phyloP scores from a whole-genome alignment of 2,888 invertebrate species.

The Capitulum mitella region DNA sequence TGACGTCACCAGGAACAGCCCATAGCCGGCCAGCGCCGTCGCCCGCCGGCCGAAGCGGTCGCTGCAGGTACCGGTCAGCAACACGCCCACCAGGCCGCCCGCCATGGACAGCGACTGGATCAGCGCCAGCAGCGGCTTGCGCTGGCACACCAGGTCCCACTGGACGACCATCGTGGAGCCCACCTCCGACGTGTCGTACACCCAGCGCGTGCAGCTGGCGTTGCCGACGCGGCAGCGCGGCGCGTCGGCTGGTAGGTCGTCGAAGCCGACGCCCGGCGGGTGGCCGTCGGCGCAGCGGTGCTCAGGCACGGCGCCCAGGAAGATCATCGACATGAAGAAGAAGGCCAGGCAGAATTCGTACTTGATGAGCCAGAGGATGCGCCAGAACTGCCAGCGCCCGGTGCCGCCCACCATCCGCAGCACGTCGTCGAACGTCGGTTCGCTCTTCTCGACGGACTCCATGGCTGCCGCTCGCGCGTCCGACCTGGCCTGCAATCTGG shows the following conservation, averaged over 20 bases:
- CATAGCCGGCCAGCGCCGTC: conserved; percentile 33
- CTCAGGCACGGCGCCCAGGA: conserved; percentile 28
- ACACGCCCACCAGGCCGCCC: conserved; percentile 36
- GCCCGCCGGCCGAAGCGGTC: conserved; percentile 36
- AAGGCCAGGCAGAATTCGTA: neutral
- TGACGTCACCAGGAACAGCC: conserved; percentile 34
- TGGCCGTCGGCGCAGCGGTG: conserved; percentile 24
- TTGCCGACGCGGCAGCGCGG: neutral
- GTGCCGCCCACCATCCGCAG: conserved; percentile 27
- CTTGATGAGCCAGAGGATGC: conserved; percentile 26
- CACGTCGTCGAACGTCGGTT: conserved; percentile 27
- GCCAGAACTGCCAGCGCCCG: conserved; percentile 29
- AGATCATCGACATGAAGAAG: conserved; percentile 14
- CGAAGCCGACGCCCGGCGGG: conserved; percentile 18
- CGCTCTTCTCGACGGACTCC: no score
- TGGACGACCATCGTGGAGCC: conserved; percentile 29
- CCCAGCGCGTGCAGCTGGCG: conserved; percentile 29
- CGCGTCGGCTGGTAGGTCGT: neutral
- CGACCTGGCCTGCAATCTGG: no score
- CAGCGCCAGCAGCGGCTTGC: conserved; percentile 31
- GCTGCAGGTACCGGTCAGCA: conserved; percentile 34
- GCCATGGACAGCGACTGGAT: conserved; percentile 34
- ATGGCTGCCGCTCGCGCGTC: no score
- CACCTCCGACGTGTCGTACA: conserved; percentile 29
- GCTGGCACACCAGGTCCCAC: conserved; percentile 35